Conservation (phyloP, 2,113 vertebrate genomes). For the Tapirus terrestris region DNA sequence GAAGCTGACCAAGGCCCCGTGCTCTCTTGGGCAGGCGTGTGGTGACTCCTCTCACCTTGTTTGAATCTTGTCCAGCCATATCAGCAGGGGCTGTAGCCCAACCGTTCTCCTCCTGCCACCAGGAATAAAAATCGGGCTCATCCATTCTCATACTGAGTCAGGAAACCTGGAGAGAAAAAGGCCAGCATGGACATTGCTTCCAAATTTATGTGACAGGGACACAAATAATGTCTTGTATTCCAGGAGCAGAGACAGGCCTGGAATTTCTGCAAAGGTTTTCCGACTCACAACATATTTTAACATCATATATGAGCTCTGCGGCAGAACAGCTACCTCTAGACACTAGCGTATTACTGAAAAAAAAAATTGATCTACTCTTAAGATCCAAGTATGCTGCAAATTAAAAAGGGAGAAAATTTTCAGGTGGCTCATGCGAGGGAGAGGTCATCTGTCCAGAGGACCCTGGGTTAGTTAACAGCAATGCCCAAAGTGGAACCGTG, state of each 20-base stretch:
- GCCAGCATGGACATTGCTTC: conserved; percentile 13
- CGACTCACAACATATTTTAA: conserved; percentile 79
- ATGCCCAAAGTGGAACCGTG: background rate
- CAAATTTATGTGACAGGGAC: conserved; percentile 58
- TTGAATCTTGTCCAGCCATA: background rate
- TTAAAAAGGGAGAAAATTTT: conserved; percentile 80
- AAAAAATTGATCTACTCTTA: conserved; percentile 75
- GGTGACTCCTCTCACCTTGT: background rate
- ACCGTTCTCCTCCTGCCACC: background rate
- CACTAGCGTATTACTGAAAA: conserved; percentile 71
- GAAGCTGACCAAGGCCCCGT: background rate
- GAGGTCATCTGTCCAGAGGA: conserved; percentile 76
- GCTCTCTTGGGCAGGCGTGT: background rate
- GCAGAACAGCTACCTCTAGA: conserved; percentile 67
- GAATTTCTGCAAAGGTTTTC: conserved; percentile 78
- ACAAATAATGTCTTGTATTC: conserved; percentile 53
- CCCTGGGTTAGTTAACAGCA: background rate
- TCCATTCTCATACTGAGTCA: conserved; percentile 39
- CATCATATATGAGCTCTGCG: conserved; percentile 75
- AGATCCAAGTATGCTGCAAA: conserved; percentile 78
- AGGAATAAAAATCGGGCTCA: conserved; percentile 21
- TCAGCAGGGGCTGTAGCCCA: background rate
- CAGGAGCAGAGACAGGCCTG: conserved; percentile 62
- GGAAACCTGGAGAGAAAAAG: conserved; percentile 47
- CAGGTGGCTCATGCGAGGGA: conserved; percentile 60